Conservation (phyloP, 2,888 invertebrate genomes). For the Hirtodrosophila duncani region DNA sequence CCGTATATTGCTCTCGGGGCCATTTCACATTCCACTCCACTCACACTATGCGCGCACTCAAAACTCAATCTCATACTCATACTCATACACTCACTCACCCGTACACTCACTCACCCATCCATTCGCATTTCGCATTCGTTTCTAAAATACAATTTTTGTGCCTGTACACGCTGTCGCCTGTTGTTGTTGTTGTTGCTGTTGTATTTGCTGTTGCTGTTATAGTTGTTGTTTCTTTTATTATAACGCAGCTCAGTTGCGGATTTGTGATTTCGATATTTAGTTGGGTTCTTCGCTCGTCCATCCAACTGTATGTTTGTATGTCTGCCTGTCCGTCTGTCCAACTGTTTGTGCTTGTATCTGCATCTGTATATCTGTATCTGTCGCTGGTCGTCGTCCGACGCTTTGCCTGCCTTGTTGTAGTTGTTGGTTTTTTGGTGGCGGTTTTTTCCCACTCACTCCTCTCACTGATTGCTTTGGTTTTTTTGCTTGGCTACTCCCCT, state of each 20-base stretch:
- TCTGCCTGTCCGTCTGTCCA: too few relatives aligned
- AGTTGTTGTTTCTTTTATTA: slow-evolving; percentile 32
- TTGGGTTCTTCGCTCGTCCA: slow-evolving; percentile 43
- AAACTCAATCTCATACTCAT: slow-evolving; percentile 11
- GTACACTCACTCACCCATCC: background rate
- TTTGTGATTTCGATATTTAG: slow-evolving; percentile 67
- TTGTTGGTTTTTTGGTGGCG: slow-evolving; percentile 36
- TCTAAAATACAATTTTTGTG: slow-evolving; percentile 45
- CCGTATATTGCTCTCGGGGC: too few relatives aligned
- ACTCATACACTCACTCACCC: slow-evolving; percentile 24
- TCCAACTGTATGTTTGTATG: background rate
- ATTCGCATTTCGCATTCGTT: slow-evolving; percentile 33
- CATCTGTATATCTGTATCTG: background rate
- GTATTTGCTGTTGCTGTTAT: slow-evolving; percentile 22
- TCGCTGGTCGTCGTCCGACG: slow-evolving; percentile 47
- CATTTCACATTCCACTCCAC: slow-evolving; percentile 2
- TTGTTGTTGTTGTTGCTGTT: slow-evolving; percentile 22
- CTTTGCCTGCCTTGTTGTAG: slow-evolving; percentile 29
- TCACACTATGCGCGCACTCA: too few relatives aligned
- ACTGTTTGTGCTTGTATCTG: too few relatives aligned
- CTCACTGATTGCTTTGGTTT: slow-evolving; percentile 48
- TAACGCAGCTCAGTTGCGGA: slow-evolving; percentile 53
- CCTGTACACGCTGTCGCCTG: slow-evolving; percentile 2
- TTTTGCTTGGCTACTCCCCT: slow-evolving; percentile 1
- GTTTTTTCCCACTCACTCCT: slow-evolving; percentile 50